These are phyloP conservation scores for Rhegmatorhina hoffmannsi DNA, from an alignment of 2,113 vertebrate genomes.

Conservation along the genomic window DNA sequence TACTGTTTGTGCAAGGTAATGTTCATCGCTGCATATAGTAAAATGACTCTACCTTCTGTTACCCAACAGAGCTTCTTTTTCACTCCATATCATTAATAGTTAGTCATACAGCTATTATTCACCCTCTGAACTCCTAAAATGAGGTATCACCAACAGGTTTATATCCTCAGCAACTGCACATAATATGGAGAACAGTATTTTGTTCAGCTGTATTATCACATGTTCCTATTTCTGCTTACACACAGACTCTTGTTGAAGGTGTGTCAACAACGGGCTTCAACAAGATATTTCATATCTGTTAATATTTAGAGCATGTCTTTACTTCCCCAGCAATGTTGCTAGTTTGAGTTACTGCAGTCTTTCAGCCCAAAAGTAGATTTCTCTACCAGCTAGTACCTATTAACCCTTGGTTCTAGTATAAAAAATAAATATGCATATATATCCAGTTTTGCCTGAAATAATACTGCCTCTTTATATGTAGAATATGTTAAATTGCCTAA, in stretches of 20 bases:
- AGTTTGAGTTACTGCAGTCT: neutral
- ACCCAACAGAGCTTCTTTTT: slow-evolving; percentile 62
- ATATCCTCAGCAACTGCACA: slow-evolving; percentile 68
- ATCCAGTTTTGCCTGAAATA: neutral
- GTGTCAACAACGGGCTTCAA: slow-evolving; percentile 28
- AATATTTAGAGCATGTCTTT: slow-evolving; percentile 15
- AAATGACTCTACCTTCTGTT: slow-evolving; percentile 71
- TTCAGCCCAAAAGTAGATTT: slow-evolving; percentile 1
- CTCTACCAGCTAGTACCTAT: neutral
- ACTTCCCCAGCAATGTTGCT: neutral
- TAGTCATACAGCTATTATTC: slow-evolving; percentile 77
- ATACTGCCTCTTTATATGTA: neutral
- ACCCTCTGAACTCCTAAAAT: slow-evolving; percentile 68
- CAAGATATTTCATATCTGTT: slow-evolving; percentile 24
- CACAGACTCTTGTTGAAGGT: slow-evolving; percentile 41
- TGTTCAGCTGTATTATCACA: slow-evolving; percentile 31
- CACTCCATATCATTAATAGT: slow-evolving; percentile 71
- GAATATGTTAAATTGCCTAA: neutral
- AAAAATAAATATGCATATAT: neutral
- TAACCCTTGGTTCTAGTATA: neutral
- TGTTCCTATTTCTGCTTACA: slow-evolving; percentile 38
- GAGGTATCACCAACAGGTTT: slow-evolving; percentile 57
- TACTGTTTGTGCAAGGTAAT: slow-evolving; percentile 67
- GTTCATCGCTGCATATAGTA: slow-evolving; percentile 59
- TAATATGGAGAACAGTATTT: slow-evolving; percentile 54